phyloP scores from a whole-genome alignment of 2,888 invertebrate genomes.

The Cheilosia grossa region DNA sequence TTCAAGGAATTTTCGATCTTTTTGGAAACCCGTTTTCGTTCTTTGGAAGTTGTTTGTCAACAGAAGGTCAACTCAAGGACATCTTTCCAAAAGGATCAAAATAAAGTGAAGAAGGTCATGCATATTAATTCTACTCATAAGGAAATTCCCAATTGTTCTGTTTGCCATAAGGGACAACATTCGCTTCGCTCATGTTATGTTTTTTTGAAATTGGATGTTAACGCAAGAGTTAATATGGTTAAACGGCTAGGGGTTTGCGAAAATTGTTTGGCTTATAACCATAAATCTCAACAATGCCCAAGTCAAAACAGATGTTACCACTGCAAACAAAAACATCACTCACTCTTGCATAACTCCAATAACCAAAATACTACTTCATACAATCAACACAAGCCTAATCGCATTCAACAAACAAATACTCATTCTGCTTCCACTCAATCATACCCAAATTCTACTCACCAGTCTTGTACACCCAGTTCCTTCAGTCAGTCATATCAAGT shows the following conservation, averaged over 20 bases:
- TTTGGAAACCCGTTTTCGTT: too few relatives aligned
- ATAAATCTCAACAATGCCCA: background rate
- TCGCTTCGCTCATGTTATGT: too few relatives aligned
- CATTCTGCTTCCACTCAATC: background rate
- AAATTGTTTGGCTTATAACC: slow-evolving; percentile 18
- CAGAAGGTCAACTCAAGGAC: too few relatives aligned
- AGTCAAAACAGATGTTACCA: too few relatives aligned
- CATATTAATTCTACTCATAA: too few relatives aligned
- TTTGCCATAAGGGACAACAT: slow-evolving; percentile 4
- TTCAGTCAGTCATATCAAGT: background rate
- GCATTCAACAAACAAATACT: background rate
- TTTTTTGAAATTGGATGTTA: background rate
- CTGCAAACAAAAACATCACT: too few relatives aligned
- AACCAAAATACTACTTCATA: too few relatives aligned
- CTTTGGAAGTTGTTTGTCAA: too few relatives aligned
- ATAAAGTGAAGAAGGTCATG: too few relatives aligned
- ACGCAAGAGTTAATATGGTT: background rate
- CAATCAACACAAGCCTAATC: background rate
- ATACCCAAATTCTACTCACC: background rate
- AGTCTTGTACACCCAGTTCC: background rate
- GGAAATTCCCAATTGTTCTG: background rate
- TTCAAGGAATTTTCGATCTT: too few relatives aligned
- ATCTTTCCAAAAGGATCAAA: too few relatives aligned
- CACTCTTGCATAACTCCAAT: too few relatives aligned
- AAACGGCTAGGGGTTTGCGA: slow-evolving; percentile 12